Conservation (phyloP, 2,797 vertebrate species). For the Falco concolor region DNA sequence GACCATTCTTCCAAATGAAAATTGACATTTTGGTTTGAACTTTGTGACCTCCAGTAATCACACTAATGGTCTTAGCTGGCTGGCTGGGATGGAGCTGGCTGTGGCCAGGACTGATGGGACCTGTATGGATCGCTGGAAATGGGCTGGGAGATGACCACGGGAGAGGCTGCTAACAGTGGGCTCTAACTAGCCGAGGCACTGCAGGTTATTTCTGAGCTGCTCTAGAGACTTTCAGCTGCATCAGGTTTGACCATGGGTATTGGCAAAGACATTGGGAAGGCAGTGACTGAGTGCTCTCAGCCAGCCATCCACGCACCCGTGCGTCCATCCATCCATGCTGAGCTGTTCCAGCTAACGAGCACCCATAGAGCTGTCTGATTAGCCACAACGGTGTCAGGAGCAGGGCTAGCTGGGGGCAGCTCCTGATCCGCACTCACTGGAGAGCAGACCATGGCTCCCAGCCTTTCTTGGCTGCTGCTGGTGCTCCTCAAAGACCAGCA, state of each 20-base stretch:
- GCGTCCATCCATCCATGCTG: accelerated
- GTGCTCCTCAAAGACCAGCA: neutral
- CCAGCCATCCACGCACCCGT: neutral
- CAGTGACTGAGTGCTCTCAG: neutral
- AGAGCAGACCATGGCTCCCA: neutral
- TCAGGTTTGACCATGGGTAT: neutral
- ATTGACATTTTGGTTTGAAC: slow-evolving; percentile 69
- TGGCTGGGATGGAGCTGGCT: slow-evolving; percentile 24
- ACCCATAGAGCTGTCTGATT: neutral
- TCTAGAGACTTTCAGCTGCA: neutral
- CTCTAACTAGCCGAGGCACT: neutral
- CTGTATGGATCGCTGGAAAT: slow-evolving; percentile 30
- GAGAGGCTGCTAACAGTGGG: neutral
- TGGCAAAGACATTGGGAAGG: neutral
- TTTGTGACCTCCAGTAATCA: slow-evolving; percentile 65
- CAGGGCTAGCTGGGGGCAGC: neutral
- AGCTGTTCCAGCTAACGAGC: neutral
- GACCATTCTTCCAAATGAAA: slow-evolving; percentile 67
- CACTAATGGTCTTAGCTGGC: slow-evolving; percentile 61
- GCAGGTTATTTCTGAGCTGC: neutral
- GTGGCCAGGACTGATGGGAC: slow-evolving; percentile 48
- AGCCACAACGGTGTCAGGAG: neutral
- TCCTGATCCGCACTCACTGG: neutral
- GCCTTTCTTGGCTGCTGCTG: neutral
- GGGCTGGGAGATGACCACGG: neutral